Evolutionary conservation across 30 jellyfish, hydroid and myxozoan genomes (phyloP), one percentile per base, ranked within the genome.

Genomic region (Chrysaora quinquecirrha): DNA sequence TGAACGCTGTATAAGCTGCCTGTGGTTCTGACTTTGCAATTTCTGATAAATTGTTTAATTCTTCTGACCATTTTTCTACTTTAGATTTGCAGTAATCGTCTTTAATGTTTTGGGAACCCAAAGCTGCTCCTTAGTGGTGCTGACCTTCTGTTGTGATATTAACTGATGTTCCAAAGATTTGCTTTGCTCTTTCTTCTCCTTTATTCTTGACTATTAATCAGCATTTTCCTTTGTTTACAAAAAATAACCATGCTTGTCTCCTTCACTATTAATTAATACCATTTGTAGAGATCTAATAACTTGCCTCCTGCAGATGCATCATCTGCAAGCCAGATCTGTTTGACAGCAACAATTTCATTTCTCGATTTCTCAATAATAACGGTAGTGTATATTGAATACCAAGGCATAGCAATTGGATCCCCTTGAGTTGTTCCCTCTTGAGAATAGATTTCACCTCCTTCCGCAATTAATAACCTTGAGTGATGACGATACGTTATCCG

Each of bases 1-100:
- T 70, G 74, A 27, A 70, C 30, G 82, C 82, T 3, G 79, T 31
- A 19, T 67, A 67, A 1, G 82, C 82, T n/a, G n/a, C n/a, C n/a
- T n/a, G n/a, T n/a, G n/a, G n/a, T n/a, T n/a, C n/a, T n/a, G n/a
- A n/a, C n/a, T 43, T 43, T 43, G 58, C 58, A n/a, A 46, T 74
- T 29, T 74, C 52, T 29, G 80, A 35, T 50, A 74, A 43, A 9
- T 27, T 46, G 14, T 25, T 56, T 10, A 74, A 32, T 74, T 1
- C 50, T 23, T 43, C 29, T 48, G 83, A n/a, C n/a, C n/a, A n/a
- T n/a, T n/a, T n/a, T n/a, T n/a, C n/a, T n/a, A n/a, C n/a, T n/a
- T n/a, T n/a, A n/a, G n/a, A 21, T n/a, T 50, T 43, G 48, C 78
- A 46, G 47, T 35, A 50, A 10, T 1, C 77, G 46, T 52, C 30